Evolutionary conservation across 2,888 invertebrate species (phyloP).

Genomic region (Lamellibrachia columna): DNA sequence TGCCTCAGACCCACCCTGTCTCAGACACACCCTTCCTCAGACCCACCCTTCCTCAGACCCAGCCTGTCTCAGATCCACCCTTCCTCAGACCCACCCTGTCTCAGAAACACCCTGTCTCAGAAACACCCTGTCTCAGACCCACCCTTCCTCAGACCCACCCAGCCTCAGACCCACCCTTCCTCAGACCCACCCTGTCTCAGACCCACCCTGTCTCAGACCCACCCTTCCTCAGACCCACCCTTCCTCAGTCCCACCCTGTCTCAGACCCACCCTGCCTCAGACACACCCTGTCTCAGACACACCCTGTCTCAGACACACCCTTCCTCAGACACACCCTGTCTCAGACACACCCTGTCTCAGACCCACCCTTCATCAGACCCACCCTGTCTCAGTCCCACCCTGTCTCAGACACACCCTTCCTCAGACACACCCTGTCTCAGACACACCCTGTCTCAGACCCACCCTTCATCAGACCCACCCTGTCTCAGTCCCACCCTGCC

Average conservation of each 20-base stretch:
- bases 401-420: not conserved
- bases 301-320: not conserved
- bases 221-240: not conserved
- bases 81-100: no score
- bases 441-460: not conserved
- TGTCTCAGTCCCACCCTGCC: not conserved
- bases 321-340: not conserved
- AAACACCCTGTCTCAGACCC: no score
- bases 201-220: not conserved
- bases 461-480: not conserved
- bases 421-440: not conserved
- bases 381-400: not conserved
- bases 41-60: not conserved
- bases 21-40: not conserved
- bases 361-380: not conserved
- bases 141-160: no score
- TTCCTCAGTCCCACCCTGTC: not conserved
- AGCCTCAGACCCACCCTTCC: not conserved
- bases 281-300: slow-evolving; percentile 41
- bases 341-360: not conserved
- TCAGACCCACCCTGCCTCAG: not conserved
- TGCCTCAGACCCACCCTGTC: not conserved
- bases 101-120: no score
- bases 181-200: not conserved
- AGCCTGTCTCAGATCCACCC: not conserved